Evolutionary conservation across 2,888 invertebrate species (phyloP).

Genomic region (Leptothorax acervorum): DNA sequence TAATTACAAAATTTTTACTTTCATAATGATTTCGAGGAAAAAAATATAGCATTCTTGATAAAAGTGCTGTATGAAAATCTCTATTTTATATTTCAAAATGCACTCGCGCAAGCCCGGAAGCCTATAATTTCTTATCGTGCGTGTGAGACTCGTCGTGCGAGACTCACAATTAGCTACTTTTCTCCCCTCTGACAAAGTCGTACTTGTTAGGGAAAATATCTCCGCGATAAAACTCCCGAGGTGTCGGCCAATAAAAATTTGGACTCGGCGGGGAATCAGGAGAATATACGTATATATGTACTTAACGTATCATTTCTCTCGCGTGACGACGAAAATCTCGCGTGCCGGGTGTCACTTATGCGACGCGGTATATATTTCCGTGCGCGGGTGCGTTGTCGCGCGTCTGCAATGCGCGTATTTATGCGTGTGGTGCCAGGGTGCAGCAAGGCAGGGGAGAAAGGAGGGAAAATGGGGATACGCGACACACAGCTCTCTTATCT

Average conservation of each 20-base stretch:
- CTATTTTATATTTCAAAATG: neutral
- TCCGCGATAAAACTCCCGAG: conserved; percentile 40
- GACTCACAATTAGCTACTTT: conserved; percentile 27
- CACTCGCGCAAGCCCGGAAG: neutral
- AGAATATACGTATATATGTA: neutral
- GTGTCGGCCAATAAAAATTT: conserved; percentile 51
- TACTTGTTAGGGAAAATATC: conserved; percentile 36
- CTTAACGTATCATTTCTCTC: conserved; percentile 40
- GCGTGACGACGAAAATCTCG: conserved; percentile 49
- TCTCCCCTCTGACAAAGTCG: conserved; percentile 31
- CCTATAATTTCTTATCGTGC: conserved; percentile 29
- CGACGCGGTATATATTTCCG: conserved; percentile 61
- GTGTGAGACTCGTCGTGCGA: conserved; percentile 22
- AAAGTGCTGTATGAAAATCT: neutral
- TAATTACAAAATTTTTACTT: neutral
- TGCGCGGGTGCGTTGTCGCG: conserved; percentile 52
- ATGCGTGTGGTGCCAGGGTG: conserved; percentile 45
- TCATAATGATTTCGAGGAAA: neutral
- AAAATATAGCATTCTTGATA: neutral
- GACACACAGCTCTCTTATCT: conserved; percentile 66
- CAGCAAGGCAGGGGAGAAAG: neutral
- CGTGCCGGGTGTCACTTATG: conserved; percentile 54
- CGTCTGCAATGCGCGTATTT: conserved; percentile 9
- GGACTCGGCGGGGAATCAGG: conserved; percentile 20
- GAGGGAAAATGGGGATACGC: conserved; percentile 14